Base-by-base conservation (phyloP, 2,888 invertebrate genomes). In the Hirtodrosophila cameraria region DNA sequence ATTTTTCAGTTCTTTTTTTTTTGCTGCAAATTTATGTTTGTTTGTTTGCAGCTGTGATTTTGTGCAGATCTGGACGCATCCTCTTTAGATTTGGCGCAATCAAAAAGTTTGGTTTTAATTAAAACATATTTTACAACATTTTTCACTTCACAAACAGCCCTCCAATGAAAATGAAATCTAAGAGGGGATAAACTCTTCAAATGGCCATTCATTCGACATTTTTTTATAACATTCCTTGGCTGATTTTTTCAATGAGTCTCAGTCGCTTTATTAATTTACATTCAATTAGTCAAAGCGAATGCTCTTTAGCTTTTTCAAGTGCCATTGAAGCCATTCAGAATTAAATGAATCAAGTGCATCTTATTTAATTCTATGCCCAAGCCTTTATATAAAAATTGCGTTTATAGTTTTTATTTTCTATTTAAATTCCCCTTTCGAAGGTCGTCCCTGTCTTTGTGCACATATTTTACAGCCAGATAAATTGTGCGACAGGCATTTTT, bases 71-170 rank as follows among this genome's bases (percentile, higher is more conserved):
- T 53, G 54, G 53, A 38, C 18, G 38, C 62, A 57, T 59, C 57
- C 66, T 42, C 13, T 52, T 52, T 38, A 31, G 45, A 41, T 53
- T 55, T 41, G 45, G 46, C 11, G 82, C 65, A 68, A 68, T 75
- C 72, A 67, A 63, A 60, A 70, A 81, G 66, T 78, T 78, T 70
- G 67, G 64, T 68, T 84, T 84, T 82, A 82, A 82, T 82, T 82
- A 82, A 82, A 84, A 76, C 69, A 81, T 82, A 81, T 84, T 84
- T 83, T 61, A 38, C 58, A 61, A 33, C 35, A 20, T 13, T 53
- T 45, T 68, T 28, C 39, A 20, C 38, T 53, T 65, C 52, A 45
- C 61, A 55, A 55, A 64, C 49, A 57, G 59, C 50, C 67, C 68
- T 73, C 67, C 76, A 80, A 75, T 58, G 55, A 41, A 67, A 65